Evolutionary conservation across 2,888 invertebrate species (phyloP).

Genomic region (Ceratothoa steindachneri): DNA sequence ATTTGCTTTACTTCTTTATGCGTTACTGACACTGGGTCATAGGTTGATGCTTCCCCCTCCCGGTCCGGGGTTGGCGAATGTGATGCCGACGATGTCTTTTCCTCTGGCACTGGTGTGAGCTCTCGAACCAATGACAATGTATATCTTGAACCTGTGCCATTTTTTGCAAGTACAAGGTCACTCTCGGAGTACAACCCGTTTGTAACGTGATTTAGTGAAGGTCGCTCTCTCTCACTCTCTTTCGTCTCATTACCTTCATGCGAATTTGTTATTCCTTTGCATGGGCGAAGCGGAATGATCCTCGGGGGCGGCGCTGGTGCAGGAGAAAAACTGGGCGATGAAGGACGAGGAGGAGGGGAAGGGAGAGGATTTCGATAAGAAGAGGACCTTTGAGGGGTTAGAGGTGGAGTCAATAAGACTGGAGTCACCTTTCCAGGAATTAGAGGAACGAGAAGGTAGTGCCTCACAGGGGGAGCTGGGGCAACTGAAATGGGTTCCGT

Average conservation of each 20-base stretch:
- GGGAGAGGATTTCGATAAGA: slow-evolving; percentile 9
- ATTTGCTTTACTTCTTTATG: too few species aligned
- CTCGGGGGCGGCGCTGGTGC: not conserved
- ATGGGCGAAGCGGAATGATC: not conserved
- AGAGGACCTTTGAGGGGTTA: slow-evolving; percentile 17
- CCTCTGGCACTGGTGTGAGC: slow-evolving; percentile 1
- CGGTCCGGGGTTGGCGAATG: not conserved
- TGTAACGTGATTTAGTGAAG: not conserved
- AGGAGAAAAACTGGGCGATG: not conserved
- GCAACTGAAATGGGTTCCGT: not conserved
- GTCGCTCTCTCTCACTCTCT: not conserved
- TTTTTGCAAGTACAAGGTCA: not conserved
- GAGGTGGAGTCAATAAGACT: slow-evolving; percentile 17
- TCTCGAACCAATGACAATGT: not conserved
- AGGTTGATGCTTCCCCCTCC: too few species aligned
- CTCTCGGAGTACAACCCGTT: not conserved
- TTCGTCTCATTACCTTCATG: not conserved
- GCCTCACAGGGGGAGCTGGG: slow-evolving; percentile 16
- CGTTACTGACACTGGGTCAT: too few species aligned
- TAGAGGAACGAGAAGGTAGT: slow-evolving; percentile 19
- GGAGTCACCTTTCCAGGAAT: slow-evolving; percentile 5
- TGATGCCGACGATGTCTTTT: not conserved
- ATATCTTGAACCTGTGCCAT: not conserved
- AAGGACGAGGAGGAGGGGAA: slow-evolving; percentile 5
- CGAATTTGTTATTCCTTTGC: not conserved